Evolutionary conservation across 92 coral and sea anemone genomes (phyloP).

Genomic region (Actinernus sp.): DNA sequence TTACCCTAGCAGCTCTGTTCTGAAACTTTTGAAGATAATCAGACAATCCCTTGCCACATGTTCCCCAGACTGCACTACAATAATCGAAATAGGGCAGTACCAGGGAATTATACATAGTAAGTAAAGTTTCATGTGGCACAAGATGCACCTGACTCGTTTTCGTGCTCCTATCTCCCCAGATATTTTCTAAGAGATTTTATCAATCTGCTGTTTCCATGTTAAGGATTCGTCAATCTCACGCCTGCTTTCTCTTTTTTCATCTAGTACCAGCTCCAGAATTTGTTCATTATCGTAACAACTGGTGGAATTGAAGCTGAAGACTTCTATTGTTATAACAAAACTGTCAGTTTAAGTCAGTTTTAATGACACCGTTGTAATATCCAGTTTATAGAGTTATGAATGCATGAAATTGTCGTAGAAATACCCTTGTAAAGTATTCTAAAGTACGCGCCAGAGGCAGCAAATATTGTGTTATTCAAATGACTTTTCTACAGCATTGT

Average conservation of each 20-base stretch:
- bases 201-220: conserved; percentile 1
- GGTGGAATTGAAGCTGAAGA: conserved; percentile 28
- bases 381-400: no score
- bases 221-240: conserved; percentile 13
- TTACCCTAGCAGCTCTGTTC: conserved; percentile 17
- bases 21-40: not conserved
- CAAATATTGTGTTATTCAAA: no score
- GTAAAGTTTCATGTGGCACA: conserved; percentile 6
- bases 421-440: no score
- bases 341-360: no score
- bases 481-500: no score
- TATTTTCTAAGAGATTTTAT: not conserved
- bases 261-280: conserved; percentile 85
- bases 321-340: no score
- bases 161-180: conserved; percentile 10
- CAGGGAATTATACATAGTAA: conserved; percentile 13
- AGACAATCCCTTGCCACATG: not conserved
- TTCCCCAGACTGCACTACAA: conserved; percentile 3
- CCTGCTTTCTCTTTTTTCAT: conserved; percentile 68
- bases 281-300: conserved; percentile 77
- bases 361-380: no score
- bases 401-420: no score
- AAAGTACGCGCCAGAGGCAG: no score
- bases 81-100: conserved; percentile 6
- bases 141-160: conserved; percentile 4